Evolutionary conservation across 2,797 vertebrate genomes (phyloP), one percentile per base, ranked within the genome.

Genomic region (Sarcoramphus papa): DNA sequence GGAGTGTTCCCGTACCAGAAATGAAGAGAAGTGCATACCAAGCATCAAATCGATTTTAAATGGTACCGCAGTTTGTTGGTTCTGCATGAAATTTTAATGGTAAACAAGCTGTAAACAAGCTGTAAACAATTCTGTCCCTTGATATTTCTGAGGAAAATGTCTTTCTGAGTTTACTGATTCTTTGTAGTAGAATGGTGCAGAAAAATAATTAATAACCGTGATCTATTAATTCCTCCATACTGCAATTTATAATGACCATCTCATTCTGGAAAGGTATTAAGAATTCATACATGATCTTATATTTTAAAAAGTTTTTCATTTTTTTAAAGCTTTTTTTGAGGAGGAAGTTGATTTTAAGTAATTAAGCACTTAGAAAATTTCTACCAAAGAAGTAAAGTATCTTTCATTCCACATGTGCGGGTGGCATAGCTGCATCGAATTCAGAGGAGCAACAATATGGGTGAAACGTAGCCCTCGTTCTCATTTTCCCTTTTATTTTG

Each of bases 81-180:
- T 90, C 74, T 69, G 51, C 75, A 45, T 92, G 73, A 86, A 93
- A 90, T 59, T 89, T 86, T 96, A 67, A 86, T 81, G 62, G 74
- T 85, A 94, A 95, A 82, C 72, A 93, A 95, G 23, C 51, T n/a
- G n/a, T n/a, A n/a, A n/a, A n/a, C n/a, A n/a, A n/a, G n/a, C n/a
- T 85, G 33, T 74, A 75, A 83, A 84, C 33, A 78, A 31, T 53
- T 21, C 19, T 68, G 50, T 64, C 31, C 82, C 70, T 86, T 92
- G 70, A 24, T 75, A 64, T 90, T 93, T 95, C 67, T 41, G 40
- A 72, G 56, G n/a, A 22, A 59, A 85, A 63, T 24, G 8, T 60
- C 68, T 57, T 73, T 31, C 47, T 41, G 73, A 78, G 70, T 28
- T 30, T 60, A 89, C 79, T 68, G 78, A 81, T 89, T 90, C 41